These are phyloP conservation scores for Hecatera dysodea DNA, from an alignment of 2,888 invertebrate genomes.

Conservation along the genomic window DNA sequence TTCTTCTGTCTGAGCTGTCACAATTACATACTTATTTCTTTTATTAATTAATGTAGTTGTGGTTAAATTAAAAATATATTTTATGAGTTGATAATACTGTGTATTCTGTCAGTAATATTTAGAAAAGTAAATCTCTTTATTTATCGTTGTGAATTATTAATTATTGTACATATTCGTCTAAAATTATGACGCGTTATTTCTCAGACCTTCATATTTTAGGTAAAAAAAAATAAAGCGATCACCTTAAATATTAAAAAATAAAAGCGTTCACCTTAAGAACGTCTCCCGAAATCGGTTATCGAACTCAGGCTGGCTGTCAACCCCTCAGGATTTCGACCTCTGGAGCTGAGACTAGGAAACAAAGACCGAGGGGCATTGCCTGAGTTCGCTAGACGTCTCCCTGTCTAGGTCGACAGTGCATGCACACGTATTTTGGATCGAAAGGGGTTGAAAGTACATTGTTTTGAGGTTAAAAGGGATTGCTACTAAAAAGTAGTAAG, in stretches of 20 bases:
- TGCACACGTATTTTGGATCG: slow-evolving; percentile 24
- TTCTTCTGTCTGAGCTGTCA: too few species aligned
- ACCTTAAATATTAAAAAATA: slow-evolving; percentile 4
- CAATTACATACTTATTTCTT: too few species aligned
- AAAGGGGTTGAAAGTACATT: not conserved
- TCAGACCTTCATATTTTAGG: not conserved
- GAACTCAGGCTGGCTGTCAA: slow-evolving; percentile 8
- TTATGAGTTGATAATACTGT: not conserved
- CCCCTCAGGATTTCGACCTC: slow-evolving; percentile 22
- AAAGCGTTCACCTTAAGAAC: slow-evolving; percentile 3
- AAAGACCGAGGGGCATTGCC: slow-evolving; percentile 49
- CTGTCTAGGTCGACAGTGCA: slow-evolving; percentile 28
- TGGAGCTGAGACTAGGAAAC: slow-evolving; percentile 42
- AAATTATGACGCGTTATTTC: not conserved
- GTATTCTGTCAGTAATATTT: not conserved
- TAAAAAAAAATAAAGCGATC: not conserved
- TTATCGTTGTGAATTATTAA: not conserved
- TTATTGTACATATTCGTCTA: not conserved
- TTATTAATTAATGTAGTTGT: not conserved
- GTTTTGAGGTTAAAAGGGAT: not conserved
- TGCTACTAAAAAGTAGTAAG: not conserved
- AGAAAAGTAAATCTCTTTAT: not conserved
- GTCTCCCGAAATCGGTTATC: slow-evolving; percentile 25
- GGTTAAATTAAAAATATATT: not conserved
- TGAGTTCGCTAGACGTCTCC: slow-evolving; percentile 43